Conservation (phyloP, 2,113 vertebrate species). For the Craseonycteris thonglongyai region DNA sequence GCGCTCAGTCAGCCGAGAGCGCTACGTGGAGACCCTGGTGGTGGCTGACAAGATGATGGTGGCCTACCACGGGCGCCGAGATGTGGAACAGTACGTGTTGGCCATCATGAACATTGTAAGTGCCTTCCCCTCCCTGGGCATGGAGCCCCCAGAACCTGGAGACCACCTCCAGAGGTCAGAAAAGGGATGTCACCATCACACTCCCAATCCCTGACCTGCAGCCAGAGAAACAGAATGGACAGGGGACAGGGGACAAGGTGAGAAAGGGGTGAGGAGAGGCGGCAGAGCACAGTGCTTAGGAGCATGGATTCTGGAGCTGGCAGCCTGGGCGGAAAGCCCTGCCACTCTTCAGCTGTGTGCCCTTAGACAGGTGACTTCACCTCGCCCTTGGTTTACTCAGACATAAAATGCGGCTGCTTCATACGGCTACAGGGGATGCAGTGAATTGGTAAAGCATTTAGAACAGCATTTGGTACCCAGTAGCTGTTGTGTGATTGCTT, state of each 20-base stretch:
- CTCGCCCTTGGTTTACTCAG: not conserved
- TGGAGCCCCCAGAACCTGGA: not conserved
- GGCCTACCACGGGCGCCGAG: conserved; percentile 94
- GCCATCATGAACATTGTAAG: conserved; percentile 99
- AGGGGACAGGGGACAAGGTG: not conserved
- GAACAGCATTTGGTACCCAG: no score
- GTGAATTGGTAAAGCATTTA: not conserved
- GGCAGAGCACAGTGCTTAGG: not conserved
- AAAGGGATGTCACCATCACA: not conserved
- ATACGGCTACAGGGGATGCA: not conserved
- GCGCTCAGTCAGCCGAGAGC: conserved; percentile 94
- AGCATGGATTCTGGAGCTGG: no score
- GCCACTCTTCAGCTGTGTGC: not conserved
- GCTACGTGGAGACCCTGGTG: conserved; percentile 97
- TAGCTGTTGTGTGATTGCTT: not conserved
- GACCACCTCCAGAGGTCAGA: not conserved
- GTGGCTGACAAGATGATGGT: conserved; percentile 99
- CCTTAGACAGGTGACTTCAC: no score
- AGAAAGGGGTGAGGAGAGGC: not conserved
- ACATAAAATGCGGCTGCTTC: not conserved
- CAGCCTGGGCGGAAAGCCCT: not conserved
- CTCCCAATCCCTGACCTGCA: not conserved
- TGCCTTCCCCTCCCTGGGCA: conserved; percentile 73
- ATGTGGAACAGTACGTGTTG: conserved; percentile 98
- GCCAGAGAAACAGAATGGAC: not conserved